phyloP scores from a whole-genome alignment of 2,888 invertebrate genomes.

The Bombylius major region DNA sequence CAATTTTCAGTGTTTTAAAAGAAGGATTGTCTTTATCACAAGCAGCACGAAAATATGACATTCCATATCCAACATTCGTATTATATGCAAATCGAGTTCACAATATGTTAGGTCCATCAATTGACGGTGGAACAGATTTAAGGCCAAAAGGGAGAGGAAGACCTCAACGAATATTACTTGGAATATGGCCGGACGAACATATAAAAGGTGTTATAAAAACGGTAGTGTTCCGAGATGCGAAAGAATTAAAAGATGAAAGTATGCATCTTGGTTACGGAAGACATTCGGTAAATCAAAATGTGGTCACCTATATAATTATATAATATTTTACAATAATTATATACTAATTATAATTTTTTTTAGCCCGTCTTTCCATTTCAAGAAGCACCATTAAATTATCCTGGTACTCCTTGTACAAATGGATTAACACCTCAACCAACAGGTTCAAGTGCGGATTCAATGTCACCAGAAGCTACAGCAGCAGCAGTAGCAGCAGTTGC shows the following conservation, averaged over 20 bases:
- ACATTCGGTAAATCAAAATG: constrained; percentile 42
- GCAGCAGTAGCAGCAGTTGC: constrained; percentile 79
- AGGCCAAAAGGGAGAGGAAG: constrained; percentile 83
- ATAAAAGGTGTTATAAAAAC: constrained; percentile 85
- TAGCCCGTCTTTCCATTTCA: constrained; percentile 44
- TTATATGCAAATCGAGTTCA: constrained; percentile 86
- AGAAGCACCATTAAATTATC: constrained; percentile 51
- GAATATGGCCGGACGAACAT: constrained; percentile 90
- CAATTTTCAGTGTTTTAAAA: constrained; percentile 82
- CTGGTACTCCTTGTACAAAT: constrained; percentile 43
- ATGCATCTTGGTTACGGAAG: constrained; percentile 44
- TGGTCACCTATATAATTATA: not conserved
- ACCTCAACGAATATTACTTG: constrained; percentile 79
- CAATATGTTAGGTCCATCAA: constrained; percentile 87
- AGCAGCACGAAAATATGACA: constrained; percentile 87
- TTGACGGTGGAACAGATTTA: constrained; percentile 81
- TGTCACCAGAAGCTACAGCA: constrained; percentile 59
- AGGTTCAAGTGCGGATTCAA: constrained; percentile 37
- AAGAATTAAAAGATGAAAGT: constrained; percentile 65
- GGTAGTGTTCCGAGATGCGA: constrained; percentile 81
- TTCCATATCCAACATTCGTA: constrained; percentile 88
- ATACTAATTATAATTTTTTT: constrained; percentile 13
- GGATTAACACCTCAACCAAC: constrained; percentile 44
- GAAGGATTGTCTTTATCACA: constrained; percentile 81
- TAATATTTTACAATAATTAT: not conserved